Evolutionary conservation across 2,797 vertebrate species (phyloP).

Genomic region (Cynodonichthys magdalenae): DNA sequence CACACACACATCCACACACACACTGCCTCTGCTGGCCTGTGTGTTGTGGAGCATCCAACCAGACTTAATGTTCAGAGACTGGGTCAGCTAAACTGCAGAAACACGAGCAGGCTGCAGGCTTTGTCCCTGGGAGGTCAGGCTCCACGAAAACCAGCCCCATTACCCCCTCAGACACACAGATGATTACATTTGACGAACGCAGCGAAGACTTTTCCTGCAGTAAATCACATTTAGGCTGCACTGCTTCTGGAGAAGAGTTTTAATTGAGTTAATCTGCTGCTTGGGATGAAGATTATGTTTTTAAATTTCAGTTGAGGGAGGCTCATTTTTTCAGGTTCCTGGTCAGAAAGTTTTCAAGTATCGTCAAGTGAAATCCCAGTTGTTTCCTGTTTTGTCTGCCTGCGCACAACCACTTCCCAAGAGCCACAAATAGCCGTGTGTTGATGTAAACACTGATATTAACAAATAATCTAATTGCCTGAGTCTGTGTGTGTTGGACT

Average conservation of each 20-base stretch:
- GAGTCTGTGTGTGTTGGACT: too few species aligned
- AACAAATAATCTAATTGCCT: too few species aligned
- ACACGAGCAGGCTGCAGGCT: constrained; percentile 48
- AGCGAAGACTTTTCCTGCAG: constrained; percentile 24
- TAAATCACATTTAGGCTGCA: constrained; percentile 44
- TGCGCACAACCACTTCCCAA: neutral
- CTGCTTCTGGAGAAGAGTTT: constrained; percentile 27
- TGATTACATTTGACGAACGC: constrained; percentile 38
- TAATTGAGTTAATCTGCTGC: constrained; percentile 44
- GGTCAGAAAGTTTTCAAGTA: constrained; percentile 5
- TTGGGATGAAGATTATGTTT: constrained; percentile 37
- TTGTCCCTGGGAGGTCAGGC: constrained; percentile 63
- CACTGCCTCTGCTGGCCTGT: constrained; percentile 33
- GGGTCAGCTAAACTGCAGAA: constrained; percentile 73
- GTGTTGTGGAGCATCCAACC: constrained; percentile 72
- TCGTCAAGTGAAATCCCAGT: neutral
- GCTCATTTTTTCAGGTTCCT: constrained; percentile 1
- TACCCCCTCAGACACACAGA: constrained; percentile 35
- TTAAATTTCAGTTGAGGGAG: constrained; percentile 23
- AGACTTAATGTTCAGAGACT: constrained; percentile 70
- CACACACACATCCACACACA: too few species aligned
- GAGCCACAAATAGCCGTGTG: neutral
- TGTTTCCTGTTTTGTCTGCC: constrained; percentile 12
- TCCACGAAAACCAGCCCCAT: constrained; percentile 61
- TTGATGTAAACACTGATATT: neutral